These are phyloP conservation scores for Forbesichthys papilliferus DNA, from an alignment of 2,113 vertebrate species.

Conservation along the genomic window DNA sequence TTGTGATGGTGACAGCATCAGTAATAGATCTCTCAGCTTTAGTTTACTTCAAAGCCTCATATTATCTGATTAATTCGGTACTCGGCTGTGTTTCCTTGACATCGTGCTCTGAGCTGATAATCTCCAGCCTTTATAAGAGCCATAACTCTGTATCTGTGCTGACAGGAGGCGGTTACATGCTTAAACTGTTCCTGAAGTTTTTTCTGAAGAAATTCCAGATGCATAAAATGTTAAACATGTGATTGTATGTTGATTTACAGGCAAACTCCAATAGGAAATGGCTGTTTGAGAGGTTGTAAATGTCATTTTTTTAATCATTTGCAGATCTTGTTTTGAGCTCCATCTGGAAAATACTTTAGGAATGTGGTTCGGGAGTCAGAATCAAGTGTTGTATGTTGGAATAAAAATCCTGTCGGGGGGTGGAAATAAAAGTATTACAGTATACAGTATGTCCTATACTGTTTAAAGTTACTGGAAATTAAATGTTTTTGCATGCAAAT, in stretches of 20 bases:
- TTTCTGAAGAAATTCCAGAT: neutral
- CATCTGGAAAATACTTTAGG: too few relatives aligned
- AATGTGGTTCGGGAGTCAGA: too few relatives aligned
- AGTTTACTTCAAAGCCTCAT: neutral
- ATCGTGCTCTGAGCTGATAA: neutral
- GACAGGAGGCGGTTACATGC: neutral
- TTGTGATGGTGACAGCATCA: too few relatives aligned
- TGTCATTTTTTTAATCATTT: neutral
- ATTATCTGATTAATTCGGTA: neutral
- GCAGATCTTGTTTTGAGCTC: neutral
- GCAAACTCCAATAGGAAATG: neutral
- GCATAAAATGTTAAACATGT: neutral
- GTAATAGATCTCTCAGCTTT: too few relatives aligned
- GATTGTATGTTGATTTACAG: neutral
- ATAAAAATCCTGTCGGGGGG: too few relatives aligned
- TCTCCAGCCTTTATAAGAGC: neutral
- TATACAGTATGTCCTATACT: too few relatives aligned
- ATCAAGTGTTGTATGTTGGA: too few relatives aligned
- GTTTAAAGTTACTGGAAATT: too few relatives aligned
- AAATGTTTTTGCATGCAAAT: too few relatives aligned
- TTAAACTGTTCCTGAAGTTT: neutral
- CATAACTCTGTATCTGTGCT: neutral
- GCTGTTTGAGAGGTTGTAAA: neutral
- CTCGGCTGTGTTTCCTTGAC: neutral
- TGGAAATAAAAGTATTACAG: too few relatives aligned